Percentiles rank a stretch among this genome's conserved stretches.
phyloP scores from a whole-genome alignment of 2,113 vertebrate genomes.

The Scopus umbretta region DNA sequence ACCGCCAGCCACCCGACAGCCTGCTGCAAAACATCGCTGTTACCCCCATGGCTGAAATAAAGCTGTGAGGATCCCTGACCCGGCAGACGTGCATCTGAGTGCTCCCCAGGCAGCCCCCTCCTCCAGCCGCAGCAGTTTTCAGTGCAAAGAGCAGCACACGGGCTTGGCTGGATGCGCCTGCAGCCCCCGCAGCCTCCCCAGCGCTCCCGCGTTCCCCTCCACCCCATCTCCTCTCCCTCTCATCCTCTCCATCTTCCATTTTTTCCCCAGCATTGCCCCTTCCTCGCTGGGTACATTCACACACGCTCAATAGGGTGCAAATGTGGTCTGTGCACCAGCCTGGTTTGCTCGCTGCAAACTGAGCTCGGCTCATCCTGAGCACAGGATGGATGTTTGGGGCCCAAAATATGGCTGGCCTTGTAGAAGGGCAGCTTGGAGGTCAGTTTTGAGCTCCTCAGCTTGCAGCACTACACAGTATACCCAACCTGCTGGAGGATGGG shows the following conservation, averaged over 20 bases:
- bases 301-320: fast-evolving
- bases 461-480: fast-evolving
- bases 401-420: fast-evolving
- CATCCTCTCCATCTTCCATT: background rate
- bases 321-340: background rate
- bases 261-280: background rate
- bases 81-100: background rate
- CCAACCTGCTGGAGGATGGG: background rate
- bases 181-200: background rate
- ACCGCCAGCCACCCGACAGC: background rate
- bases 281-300: background rate
- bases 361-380: background rate
- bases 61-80: constrained; percentile 37
- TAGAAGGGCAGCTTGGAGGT: background rate
- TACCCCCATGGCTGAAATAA: background rate
- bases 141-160: background rate
- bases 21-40: background rate
- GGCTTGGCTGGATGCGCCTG: fast-evolving
- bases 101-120: constrained; percentile 18
- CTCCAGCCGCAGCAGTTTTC: background rate
- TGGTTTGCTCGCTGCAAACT: background rate
- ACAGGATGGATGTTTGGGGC: background rate
- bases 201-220: fast-evolving
- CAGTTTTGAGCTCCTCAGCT: background rate
- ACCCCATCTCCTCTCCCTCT: background rate